Base-by-base conservation (phyloP, 2,797 vertebrate species). In the Ceyx erithaca region DNA sequence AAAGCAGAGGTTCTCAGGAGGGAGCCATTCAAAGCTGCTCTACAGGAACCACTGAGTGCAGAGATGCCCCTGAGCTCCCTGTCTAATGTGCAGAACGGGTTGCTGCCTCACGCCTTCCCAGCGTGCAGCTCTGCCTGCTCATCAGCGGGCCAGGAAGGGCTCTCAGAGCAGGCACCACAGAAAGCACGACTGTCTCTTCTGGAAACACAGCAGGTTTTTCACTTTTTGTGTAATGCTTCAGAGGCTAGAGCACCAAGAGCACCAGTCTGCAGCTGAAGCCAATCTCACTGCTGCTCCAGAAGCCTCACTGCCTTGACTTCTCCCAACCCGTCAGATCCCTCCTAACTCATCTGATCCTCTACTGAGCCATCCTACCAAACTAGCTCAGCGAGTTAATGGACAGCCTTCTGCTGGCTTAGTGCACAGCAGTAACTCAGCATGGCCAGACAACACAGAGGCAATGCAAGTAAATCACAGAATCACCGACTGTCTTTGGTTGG, bases 81-180 rank as follows among this genome's bases (percentile, higher is more conserved):
- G 22, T 31, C 21, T 15, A 16, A 41, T 30, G 22, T 20, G 25
- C 33, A 9, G 22, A 19, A 23, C 2, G 21, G 8, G 54, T 7
- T 85, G 52, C 57, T 64, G 41, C 45, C 45, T n/a, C 52, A 33
- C 22, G 51, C 16, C 26, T 37, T 15, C 28, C 66, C 37, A 52
- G 18, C 25, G 40, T 7, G 45, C 54, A 45, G 31, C 51, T 63
- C 51, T 41, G 35, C 31, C 22, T 0, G 0, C 5, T 23, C 68
- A 35, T 7, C 4, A 57, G 17, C 11, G 6, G 2, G 1, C 15
- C 59, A 91, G 14, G 45, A 63, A 72, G 46, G n/a, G 12, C 20
- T 54, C 26, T 71, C 46, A 69, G 17, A 80, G 25, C 6, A 18
- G 25, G 28, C 16, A 46, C 14, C 43, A 51, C 19, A 31, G 25